Evolutionary conservation across 2,888 invertebrate species (phyloP).

Genomic region (Noctua pronuba): DNA sequence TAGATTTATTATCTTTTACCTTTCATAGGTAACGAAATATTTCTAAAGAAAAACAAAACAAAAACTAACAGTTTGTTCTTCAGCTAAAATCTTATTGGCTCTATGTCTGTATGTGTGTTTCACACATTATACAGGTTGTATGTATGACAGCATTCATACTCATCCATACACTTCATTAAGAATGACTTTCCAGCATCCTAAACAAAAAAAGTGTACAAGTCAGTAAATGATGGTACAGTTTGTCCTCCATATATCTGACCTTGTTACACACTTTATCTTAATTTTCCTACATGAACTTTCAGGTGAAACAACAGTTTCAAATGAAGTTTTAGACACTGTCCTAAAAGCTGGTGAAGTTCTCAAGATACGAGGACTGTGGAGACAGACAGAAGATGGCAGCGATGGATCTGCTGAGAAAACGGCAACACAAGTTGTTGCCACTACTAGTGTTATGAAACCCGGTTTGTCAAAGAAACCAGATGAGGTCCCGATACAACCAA

Average conservation of each 20-base stretch:
- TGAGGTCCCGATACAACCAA: conserved; percentile 74
- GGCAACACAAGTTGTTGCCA: conserved; percentile 66
- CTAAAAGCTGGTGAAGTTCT: conserved; percentile 95
- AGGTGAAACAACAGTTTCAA: conserved; percentile 95
- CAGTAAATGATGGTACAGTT: background rate
- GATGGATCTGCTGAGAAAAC: conserved; percentile 81
- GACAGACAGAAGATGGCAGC: conserved; percentile 90
- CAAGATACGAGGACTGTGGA: conserved; percentile 95
- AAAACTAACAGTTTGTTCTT: background rate
- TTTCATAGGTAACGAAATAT: background rate
- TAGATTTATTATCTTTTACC: conserved; percentile 2
- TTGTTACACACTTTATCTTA: background rate
- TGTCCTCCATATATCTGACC: background rate
- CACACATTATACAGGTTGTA: background rate
- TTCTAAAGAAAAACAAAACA: no score
- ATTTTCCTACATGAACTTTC: conserved; percentile 44
- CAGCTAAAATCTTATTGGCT: background rate
- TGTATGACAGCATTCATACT: background rate
- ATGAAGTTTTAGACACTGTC: conserved; percentile 95
- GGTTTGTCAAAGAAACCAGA: conserved; percentile 78
- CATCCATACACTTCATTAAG: background rate
- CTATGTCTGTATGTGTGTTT: background rate
- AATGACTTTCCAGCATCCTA: background rate
- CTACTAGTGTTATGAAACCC: conserved; percentile 78
- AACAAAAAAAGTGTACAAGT: background rate